These are phyloP conservation scores for Lepidocyrtinus sp. DNA, from an alignment of 2,888 invertebrate genomes.

Conservation along the genomic window DNA sequence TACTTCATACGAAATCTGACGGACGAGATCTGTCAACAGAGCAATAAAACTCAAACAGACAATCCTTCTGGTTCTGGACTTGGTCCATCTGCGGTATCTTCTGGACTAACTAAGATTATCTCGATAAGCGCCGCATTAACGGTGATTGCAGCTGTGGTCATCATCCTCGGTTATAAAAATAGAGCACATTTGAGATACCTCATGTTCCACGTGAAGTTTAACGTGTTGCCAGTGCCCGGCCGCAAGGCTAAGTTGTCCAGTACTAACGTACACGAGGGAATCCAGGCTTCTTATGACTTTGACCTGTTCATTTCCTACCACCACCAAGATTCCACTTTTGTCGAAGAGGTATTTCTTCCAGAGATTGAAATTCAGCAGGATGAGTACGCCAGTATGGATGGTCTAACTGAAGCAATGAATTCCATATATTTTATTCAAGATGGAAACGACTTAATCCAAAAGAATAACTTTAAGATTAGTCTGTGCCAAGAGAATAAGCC, in stretches of 20 bases:
- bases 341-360: slow-evolving; percentile 78
- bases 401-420: slow-evolving; percentile 41
- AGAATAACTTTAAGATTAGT: neutral
- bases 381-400: slow-evolving; percentile 69
- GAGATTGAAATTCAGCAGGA: slow-evolving; percentile 74
- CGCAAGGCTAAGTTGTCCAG: slow-evolving; percentile 55
- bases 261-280: slow-evolving; percentile 4
- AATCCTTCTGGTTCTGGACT: neutral
- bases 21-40: slow-evolving; percentile 36
- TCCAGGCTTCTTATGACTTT: slow-evolving; percentile 73
- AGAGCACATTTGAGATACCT: slow-evolving; percentile 77
- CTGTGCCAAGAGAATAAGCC: neutral
- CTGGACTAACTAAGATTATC: slow-evolving; percentile 32
- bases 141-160: slow-evolving; percentile 34
- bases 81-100: neutral
- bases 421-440: slow-evolving; percentile 27
- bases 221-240: slow-evolving; percentile 49
- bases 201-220: slow-evolving; percentile 76
- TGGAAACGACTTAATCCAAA: slow-evolving; percentile 6
- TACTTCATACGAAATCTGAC: slow-evolving; percentile 19
- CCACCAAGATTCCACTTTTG: slow-evolving; percentile 79
- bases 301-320: slow-evolving; percentile 82
- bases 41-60: neutral
- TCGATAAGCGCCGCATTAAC: slow-evolving; percentile 23
- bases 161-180: slow-evolving; percentile 73